Base-by-base conservation (phyloP, 2,797 vertebrate genomes). In the Enteromius afrohamiltoni region DNA sequence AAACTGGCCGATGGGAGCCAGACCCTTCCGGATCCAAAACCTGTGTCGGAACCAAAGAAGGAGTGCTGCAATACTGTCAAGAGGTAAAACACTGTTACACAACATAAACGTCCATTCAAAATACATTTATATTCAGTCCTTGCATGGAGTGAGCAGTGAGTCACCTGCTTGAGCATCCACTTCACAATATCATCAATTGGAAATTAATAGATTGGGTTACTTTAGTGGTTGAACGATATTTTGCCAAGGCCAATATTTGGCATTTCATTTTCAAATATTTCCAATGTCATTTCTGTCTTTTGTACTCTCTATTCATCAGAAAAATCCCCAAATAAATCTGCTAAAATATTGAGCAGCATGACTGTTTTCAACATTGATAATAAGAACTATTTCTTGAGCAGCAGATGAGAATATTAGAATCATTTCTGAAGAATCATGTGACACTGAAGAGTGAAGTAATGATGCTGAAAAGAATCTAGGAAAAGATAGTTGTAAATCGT, bases 1-100 rank as follows among this genome's bases (percentile, higher is more conserved):
- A 99, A 93, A 99, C 96, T 3, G 98, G 97, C 82, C 96, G 97
- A 90, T 99, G 98, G 98, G 97, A 98, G 55, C 95, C 97, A 0
- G 98, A 99, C 91, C 94, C 97, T 29, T 94, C 96, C 0, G 96
- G 97, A 82, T 96, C 94, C 76, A 95, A 96, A 92, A 96, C 94
- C 93, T 99, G 98, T 87, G 90, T 96, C 68, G 95, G 92, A 89
- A 97, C 92, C 89, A 98, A 98, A 89, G 96, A 98, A 81, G 96
- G 95, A 1, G 94, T 99, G 87, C 95, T 98, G 90, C 96, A 97
- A 86, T 99, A 99, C 94, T 99, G 98, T 91, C 97, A 98, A 90
- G 97, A 99, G 96, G 98, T 99, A 91, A 97, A 95, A 45, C 4
- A 0, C 16, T 19, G 23, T 10, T 21, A 49, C 70, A 31, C 49